Evolutionary conservation across 2,113 vertebrate genomes (phyloP).

Genomic region (Pseudorasbora parva): DNA sequence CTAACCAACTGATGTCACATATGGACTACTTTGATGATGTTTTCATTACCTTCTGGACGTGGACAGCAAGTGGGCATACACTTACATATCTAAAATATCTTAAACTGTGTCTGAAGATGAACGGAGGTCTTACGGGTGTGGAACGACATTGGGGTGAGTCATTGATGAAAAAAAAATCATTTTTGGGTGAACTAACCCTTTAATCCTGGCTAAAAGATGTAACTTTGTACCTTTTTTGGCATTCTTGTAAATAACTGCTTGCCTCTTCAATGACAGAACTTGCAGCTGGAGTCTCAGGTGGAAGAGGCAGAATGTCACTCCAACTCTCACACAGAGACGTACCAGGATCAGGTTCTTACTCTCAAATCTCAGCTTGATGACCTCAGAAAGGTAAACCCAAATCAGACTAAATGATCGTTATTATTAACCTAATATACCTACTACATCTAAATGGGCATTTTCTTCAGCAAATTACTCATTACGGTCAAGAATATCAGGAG

Average conservation of each 20-base stretch:
- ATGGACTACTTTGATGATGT: too few relatives aligned
- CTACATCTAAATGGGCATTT: conserved; percentile 22
- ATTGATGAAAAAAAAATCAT: too few relatives aligned
- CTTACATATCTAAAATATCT: too few relatives aligned
- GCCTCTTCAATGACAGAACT: conserved; percentile 56
- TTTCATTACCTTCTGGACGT: too few relatives aligned
- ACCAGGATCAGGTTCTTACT: conserved; percentile 61
- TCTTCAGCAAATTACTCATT: conserved; percentile 75
- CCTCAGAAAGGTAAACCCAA: conserved; percentile 63
- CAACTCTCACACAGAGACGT: conserved; percentile 66
- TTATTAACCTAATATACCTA: not conserved
- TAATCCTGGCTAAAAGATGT: too few relatives aligned
- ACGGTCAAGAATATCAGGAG: conserved; percentile 70
- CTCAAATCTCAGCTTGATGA: conserved; percentile 71
- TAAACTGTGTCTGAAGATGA: too few relatives aligned
- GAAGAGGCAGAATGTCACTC: conserved; percentile 63
- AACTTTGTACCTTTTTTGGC: not conserved
- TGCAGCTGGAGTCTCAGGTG: conserved; percentile 60
- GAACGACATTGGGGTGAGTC: too few relatives aligned
- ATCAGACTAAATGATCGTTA: not conserved
- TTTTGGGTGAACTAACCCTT: too few relatives aligned
- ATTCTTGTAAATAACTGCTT: too few relatives aligned
- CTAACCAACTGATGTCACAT: too few relatives aligned
- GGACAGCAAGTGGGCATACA: too few relatives aligned
- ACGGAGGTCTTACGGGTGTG: too few relatives aligned